A percentile compares a stretch with the other conserved stretches of the same genome.
phyloP scores from a whole-genome alignment of 2,888 invertebrate genomes.

The Noctua fimbriata region DNA sequence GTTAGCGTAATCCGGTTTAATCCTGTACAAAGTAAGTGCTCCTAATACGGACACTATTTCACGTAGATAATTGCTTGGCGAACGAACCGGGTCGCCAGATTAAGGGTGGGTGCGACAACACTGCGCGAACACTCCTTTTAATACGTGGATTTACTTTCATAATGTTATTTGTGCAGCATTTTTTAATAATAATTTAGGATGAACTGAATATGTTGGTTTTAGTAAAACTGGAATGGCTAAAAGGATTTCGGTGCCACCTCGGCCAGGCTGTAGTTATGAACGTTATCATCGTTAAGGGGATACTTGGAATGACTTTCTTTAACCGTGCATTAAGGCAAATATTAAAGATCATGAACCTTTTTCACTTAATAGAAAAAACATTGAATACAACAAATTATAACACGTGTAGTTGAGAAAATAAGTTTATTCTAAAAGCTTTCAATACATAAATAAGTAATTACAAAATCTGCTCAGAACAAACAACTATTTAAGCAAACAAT shows the following conservation, averaged over 20 bases:
- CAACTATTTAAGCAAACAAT: slow-evolving; percentile 54
- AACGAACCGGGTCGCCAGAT: slow-evolving; percentile 77
- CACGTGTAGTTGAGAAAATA: slow-evolving; percentile 2
- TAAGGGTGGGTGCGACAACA: slow-evolving; percentile 75
- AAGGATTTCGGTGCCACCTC: slow-evolving; percentile 15
- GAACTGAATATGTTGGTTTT: slow-evolving; percentile 44
- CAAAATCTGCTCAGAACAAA: slow-evolving; percentile 35
- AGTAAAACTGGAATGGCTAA: slow-evolving; percentile 29
- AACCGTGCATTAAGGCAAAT: not conserved
- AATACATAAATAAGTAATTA: slow-evolving; percentile 12
- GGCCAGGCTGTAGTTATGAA: slow-evolving; percentile 9
- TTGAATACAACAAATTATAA: not conserved
- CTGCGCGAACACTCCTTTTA: slow-evolving; percentile 74
- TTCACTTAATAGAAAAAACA: slow-evolving; percentile 1
- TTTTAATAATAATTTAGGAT: slow-evolving; percentile 61
- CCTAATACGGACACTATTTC: slow-evolving; percentile 87
- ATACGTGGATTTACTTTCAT: slow-evolving; percentile 67
- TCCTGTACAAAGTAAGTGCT: slow-evolving; percentile 86
- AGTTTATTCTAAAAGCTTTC: not conserved
- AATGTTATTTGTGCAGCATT: slow-evolving; percentile 61
- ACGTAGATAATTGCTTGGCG: slow-evolving; percentile 88
- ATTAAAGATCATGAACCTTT: slow-evolving; percentile 8
- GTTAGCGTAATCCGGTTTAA: slow-evolving; percentile 85
- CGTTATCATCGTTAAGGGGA: slow-evolving; percentile 36
- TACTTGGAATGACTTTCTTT: slow-evolving; percentile 9